These are phyloP conservation scores for Leptopilina clavipes DNA, from an alignment of 1,140 invertebrate species.

Conservation along the genomic window DNA sequence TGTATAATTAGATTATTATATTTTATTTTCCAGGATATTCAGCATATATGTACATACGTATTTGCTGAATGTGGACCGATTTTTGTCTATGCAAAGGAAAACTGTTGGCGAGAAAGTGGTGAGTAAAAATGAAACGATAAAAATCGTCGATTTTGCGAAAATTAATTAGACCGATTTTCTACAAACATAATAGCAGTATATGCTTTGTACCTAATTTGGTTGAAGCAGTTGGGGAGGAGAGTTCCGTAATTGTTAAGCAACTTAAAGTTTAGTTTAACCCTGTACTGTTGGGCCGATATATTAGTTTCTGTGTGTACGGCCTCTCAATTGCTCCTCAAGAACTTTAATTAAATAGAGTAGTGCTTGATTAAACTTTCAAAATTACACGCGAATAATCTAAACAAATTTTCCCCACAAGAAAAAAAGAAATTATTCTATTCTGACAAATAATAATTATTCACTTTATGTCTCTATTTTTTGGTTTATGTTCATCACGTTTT, in stretches of 20 bases:
- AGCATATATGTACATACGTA: no score
- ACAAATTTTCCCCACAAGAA: not conserved
- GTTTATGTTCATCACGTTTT: no score
- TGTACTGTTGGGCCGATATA: constrained; percentile 29
- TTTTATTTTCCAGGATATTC: no score
- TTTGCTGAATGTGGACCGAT: no score
- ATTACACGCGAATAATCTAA: constrained; percentile 22
- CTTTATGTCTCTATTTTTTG: no score
- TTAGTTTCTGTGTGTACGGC: constrained; percentile 24
- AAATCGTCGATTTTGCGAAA: not conserved
- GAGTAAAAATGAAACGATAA: not conserved
- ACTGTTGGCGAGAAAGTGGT: no score
- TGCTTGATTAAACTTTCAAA: constrained; percentile 31
- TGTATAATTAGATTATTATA: no score
- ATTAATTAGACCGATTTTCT: not conserved
- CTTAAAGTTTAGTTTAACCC: constrained; percentile 29
- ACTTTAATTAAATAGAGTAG: constrained; percentile 30
- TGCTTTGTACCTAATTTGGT: constrained; percentile 36
- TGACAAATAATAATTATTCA: no score
- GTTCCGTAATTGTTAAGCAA: constrained; percentile 28
- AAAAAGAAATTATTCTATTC: not conserved
- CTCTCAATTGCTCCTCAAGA: constrained; percentile 34
- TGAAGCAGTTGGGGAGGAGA: constrained; percentile 28
- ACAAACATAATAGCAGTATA: not conserved
- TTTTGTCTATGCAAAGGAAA: no score